These are phyloP conservation scores for Heliconius hortense DNA, from an alignment of 2,888 invertebrate species.

Conservation along the genomic window DNA sequence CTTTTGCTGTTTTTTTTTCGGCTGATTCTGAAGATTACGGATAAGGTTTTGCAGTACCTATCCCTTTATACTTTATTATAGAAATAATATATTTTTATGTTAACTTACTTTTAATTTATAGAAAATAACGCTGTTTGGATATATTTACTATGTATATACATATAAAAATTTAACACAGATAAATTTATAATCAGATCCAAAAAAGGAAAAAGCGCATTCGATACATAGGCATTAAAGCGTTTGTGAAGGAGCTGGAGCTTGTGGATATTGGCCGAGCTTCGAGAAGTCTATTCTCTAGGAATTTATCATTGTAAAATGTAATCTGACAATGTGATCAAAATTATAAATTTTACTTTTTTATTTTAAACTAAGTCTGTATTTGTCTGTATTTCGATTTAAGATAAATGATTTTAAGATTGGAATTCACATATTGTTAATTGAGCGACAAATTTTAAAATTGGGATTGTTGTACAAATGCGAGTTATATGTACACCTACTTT, in stretches of 20 bases:
- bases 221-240: neutral
- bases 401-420: neutral
- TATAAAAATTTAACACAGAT: neutral
- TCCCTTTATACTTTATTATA: neutral
- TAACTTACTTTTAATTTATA: neutral
- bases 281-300: too few species aligned
- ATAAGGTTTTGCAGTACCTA: neutral
- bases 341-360: neutral
- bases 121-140: neutral
- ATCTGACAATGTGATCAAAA: too few species aligned
- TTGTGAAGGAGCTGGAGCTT: too few species aligned
- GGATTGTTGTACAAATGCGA: slow-evolving; percentile 35
- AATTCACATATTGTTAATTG: slow-evolving; percentile 39
- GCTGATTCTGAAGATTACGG: neutral
- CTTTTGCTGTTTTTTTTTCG: neutral
- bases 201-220: neutral
- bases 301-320: too few species aligned
- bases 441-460: slow-evolving; percentile 45
- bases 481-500: slow-evolving; percentile 31
- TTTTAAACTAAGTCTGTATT: neutral
- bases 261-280: too few species aligned
- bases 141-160: neutral
- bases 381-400: neutral
- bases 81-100: neutral
- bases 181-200: neutral